A percentile compares a stretch with the other conserved stretches of the same genome.
phyloP scores from a whole-genome alignment of 2,113 vertebrate species.

The Laticauda colubrina region DNA sequence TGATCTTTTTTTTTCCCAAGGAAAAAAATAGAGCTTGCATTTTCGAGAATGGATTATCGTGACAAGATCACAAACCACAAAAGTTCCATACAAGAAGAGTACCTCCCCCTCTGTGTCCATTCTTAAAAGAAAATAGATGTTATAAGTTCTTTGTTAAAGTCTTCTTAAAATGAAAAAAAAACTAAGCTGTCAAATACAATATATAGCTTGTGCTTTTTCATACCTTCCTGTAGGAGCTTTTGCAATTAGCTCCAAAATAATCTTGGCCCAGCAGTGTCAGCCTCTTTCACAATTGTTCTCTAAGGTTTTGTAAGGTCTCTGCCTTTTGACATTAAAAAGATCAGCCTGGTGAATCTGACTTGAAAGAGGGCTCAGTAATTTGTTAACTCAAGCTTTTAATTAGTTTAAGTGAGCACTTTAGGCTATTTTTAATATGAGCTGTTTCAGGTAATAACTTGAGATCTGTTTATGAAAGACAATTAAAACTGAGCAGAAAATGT shows the following conservation, averaged over 20 bases:
- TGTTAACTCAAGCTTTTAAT: constrained; percentile 36
- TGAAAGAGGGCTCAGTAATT: constrained; percentile 28
- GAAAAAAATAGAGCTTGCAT: background rate
- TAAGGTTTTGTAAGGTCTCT: constrained; percentile 20
- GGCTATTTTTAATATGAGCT: constrained; percentile 27
- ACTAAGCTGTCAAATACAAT: background rate
- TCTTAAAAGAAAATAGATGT: constrained; percentile 3
- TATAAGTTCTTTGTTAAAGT: constrained; percentile 6
- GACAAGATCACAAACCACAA: background rate
- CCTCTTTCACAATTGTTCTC: constrained; percentile 28
- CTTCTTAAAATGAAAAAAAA: background rate
- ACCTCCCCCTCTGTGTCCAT: background rate
- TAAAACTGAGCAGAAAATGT: background rate
- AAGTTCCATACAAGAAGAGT: background rate
- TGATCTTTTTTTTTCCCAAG: background rate
- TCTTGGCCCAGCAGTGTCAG: constrained; percentile 15
- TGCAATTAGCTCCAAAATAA: constrained; percentile 29
- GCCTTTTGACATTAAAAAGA: constrained; percentile 29
- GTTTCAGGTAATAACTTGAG: constrained; percentile 19
- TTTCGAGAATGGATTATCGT: background rate
- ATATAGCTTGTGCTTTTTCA: background rate
- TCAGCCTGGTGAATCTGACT: background rate
- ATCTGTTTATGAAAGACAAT: constrained; percentile 30
- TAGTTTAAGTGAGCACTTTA: constrained; percentile 15
- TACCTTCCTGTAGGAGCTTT: background rate